Base-by-base conservation (phyloP, 2,888 invertebrate genomes). In the Scaptomyza tumidula region DNA sequence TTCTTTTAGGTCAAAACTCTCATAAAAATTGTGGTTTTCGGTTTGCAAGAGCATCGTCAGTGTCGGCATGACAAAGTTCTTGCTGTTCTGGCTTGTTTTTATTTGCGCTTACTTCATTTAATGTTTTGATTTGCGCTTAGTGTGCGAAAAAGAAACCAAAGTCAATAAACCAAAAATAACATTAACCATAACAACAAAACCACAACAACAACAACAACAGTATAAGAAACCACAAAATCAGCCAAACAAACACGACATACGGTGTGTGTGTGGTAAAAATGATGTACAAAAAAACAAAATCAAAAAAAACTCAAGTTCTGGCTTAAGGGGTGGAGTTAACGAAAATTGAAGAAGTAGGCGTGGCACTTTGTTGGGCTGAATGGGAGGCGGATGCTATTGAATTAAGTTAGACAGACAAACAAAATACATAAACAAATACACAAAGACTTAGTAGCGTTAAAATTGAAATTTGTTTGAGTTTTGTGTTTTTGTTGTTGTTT, bases 121-220 rank as follows among this genome's bases (percentile, higher is more conserved):
- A 69, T 81, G 75, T 86, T 87, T 78, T 67, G 66, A 65, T 75
- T 75, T 78, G 50, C 55, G 79, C 85, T 84, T 76, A 81, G 69
- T 84, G 72, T 80, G 84, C 86, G 80, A 86, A 86, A 81, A 78
- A 72, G 68, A 52, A 65, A 71, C 74, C 86, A 84, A 81, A 86
- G 83, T 83, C 83, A 83, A 86, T 83, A 83, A 83, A 84, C 86
- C 46, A 50, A 49, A 29, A 53, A 50, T n/a, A 63, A 35, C 43
- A 59, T 53, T 46, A 62, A 54, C 31, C 33, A 33, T 10, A 61
- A 56, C 29, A 49, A 50, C 41, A 63, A 53, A 70, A 49, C 55
- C 63, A 79, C 70, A 76, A 74, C 27, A 27, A 27, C 52, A 52
- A 54, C 31, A 61, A 56, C 29, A 49, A 50, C 39, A 59, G 63